Conservation (phyloP, 2,113 vertebrate genomes). For the Nothobranchius kuhntae region DNA sequence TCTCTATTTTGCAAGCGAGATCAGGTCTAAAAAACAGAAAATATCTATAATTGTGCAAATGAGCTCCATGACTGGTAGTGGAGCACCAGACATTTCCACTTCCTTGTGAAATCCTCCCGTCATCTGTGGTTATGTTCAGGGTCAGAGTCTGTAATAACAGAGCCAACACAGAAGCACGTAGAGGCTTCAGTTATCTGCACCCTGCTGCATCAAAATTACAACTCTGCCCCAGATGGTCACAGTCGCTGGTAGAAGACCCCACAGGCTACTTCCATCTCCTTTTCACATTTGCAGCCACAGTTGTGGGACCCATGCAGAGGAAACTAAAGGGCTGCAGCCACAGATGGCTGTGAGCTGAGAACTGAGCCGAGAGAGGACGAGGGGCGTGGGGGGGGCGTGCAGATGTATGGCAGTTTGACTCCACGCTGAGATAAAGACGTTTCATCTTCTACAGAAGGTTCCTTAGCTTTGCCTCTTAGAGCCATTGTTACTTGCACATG, state of each 20-base stretch:
- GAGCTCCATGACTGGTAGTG: conserved; percentile 4
- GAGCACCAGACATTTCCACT: conserved; percentile 8
- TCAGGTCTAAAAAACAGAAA: background rate
- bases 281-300: conserved; percentile 33
- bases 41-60: background rate
- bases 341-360: conserved; percentile 42
- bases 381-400: background rate
- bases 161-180: conserved; percentile 15
- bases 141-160: conserved; percentile 36
- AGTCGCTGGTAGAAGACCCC: conserved; percentile 38
- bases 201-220: conserved; percentile 35
- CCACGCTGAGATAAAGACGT: conserved; percentile 32
- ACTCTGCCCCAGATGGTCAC: conserved; percentile 54
- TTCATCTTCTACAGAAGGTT: conserved; percentile 36
- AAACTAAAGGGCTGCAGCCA: conserved; percentile 36
- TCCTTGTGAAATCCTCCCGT: conserved; percentile 19
- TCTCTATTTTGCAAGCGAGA: too few relatives aligned
- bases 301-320: conserved; percentile 26
- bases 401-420: conserved; percentile 36
- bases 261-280: conserved; percentile 40
- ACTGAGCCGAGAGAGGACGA: too few relatives aligned
- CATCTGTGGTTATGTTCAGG: conserved; percentile 20
- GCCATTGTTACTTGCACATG: conserved; percentile 23
- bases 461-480: conserved; percentile 19
- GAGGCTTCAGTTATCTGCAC: conserved; percentile 34